phyloP scores from a whole-genome alignment of 2,797 vertebrate species.

The Jordanella pulchra region DNA sequence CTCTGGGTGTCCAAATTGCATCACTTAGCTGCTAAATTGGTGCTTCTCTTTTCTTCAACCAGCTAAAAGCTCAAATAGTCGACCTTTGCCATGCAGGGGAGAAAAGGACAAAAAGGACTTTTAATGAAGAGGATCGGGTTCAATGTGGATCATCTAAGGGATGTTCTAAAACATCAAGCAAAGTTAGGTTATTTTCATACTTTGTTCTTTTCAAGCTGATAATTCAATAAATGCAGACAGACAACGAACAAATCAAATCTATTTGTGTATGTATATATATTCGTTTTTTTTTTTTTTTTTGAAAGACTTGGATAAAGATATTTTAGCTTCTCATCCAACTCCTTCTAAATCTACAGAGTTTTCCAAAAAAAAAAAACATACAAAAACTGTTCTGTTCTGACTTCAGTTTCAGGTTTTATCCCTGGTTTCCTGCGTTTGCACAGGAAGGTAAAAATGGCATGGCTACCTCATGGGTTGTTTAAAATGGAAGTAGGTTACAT shows the following conservation, averaged over 20 bases:
- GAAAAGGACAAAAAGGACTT: conserved; percentile 17
- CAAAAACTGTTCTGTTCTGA: neutral
- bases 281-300: no score
- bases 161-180: neutral
- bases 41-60: conserved; percentile 22
- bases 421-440: neutral
- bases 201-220: conserved; percentile 5
- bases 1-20: conserved; percentile 64
- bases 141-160: conserved; percentile 20
- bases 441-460: neutral
- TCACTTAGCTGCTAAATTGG: conserved; percentile 60
- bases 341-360: neutral
- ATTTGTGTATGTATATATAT: neutral
- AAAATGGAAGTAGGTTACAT: neutral
- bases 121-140: conserved; percentile 40
- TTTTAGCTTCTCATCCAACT: no score
- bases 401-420: neutral
- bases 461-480: neutral
- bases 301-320: no score
- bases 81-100: conserved; percentile 17
- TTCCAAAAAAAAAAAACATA: neutral
- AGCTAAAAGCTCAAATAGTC: conserved; percentile 33
- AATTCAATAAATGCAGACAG: no score
- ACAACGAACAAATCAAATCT: no score
- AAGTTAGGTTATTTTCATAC: neutral